Conservation (phyloP, 2,888 invertebrate species). For the Lissocephala sabroskyi region DNA sequence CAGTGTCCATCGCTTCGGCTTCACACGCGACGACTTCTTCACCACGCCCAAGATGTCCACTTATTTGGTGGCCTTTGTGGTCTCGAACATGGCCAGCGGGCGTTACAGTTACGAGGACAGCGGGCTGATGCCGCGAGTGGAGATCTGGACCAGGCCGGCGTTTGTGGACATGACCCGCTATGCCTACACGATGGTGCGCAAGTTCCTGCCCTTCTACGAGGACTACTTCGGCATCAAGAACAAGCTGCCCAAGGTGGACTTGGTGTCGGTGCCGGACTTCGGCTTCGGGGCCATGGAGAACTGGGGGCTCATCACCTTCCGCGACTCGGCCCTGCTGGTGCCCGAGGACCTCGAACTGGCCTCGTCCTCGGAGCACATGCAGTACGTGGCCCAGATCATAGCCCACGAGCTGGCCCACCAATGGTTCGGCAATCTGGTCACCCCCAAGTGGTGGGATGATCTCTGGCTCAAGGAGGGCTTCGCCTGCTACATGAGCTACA, state of each 20-base stretch:
- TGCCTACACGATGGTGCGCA: slow-evolving; percentile 76
- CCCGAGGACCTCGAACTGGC: slow-evolving; percentile 69
- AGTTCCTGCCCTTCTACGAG: slow-evolving; percentile 78
- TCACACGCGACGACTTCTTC: slow-evolving; percentile 78
- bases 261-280: slow-evolving; percentile 83
- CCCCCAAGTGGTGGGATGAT: slow-evolving; percentile 83
- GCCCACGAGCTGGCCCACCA: slow-evolving; percentile 87
- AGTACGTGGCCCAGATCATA: slow-evolving; percentile 79
- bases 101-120: slow-evolving; percentile 56
- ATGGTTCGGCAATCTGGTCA: slow-evolving; percentile 87
- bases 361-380: slow-evolving; percentile 75
- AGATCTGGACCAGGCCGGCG: slow-evolving; percentile 70
- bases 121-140: slow-evolving; percentile 61
- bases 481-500: slow-evolving; percentile 74
- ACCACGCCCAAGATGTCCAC: slow-evolving; percentile 82
- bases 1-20: slow-evolving; percentile 72
- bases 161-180: slow-evolving; percentile 71
- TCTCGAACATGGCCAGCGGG: slow-evolving; percentile 73
- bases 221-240: slow-evolving; percentile 78
- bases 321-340: slow-evolving; percentile 77
- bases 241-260: slow-evolving; percentile 79
- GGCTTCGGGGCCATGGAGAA: slow-evolving; percentile 83
- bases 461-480: slow-evolving; percentile 79
- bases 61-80: slow-evolving; percentile 80
- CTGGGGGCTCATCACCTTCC: slow-evolving; percentile 78